Base-by-base conservation (phyloP, 2,888 invertebrate species). In the Molorchus minor region DNA sequence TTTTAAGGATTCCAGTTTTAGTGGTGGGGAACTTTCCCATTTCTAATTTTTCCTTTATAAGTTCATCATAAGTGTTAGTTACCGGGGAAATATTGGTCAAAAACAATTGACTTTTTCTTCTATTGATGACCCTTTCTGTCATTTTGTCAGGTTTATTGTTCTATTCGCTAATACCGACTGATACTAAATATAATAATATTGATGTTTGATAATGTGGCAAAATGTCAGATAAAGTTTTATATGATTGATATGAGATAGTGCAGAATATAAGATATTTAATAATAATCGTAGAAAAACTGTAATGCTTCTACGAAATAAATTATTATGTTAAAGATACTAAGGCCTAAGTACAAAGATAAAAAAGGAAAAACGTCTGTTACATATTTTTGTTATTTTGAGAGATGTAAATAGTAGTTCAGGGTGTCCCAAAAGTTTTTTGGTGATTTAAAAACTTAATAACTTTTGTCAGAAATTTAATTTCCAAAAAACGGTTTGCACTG, bases 21-120 rank as follows among this genome's bases (percentile, higher is more conserved):
- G 73, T 73, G 17, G 65, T 61, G 4, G 68, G 71, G 58, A 73
- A 74, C 45, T 73, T 69, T n/a, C 74, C 74, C 16, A 58, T 44
- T 56, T 70, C 64, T 30, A 74, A 67, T 62, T 72, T 74, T 16
- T 68, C 64, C 46, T 58, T 68, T 13, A 74, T 63, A 40, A 74
- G 35, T 58, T 74, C 72, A 62, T 72, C 69, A 25, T 67, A 66
- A 0, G 71, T 71, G 38, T 68, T 58, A 38, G 51, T 64, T 1
- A 71, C 71, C n/a, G 68, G 69, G 21, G 68, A 60, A 17, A 71
- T 59, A 29, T 62, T 61, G 5, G 65, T 56, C 33, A 71, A 59
- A 56, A 71, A 69, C 16, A 69, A 57, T 20, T 65, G 65, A 10
- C 69, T 65, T 61, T 71, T 69, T 57, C 71, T 64, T 41, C 71